phyloP scores from a whole-genome alignment of 1,140 invertebrate genomes.

The Alviniconcha marisindica region DNA sequence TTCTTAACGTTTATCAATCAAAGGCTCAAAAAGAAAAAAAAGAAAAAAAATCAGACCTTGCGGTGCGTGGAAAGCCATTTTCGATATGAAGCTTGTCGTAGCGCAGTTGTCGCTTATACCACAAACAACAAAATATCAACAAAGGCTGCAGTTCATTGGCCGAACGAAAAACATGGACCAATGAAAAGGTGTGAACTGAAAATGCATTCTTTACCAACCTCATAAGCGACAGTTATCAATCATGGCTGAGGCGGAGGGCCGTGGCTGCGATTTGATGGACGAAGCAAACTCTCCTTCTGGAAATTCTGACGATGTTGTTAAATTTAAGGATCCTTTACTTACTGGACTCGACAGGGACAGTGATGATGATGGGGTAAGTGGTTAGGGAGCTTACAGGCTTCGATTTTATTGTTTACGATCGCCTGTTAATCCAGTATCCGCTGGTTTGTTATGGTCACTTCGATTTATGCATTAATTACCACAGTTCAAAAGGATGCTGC shows the following conservation, averaged over 20 bases:
- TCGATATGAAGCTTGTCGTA: constrained; percentile 3
- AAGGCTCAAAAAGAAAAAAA: no score
- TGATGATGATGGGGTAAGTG: constrained; percentile 64
- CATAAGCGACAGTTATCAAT: constrained; percentile 38
- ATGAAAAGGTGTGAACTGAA: constrained; percentile 27
- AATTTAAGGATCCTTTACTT: constrained; percentile 69
- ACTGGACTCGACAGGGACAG: constrained; percentile 65
- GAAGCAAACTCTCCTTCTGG: constrained; percentile 51
- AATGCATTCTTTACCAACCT: neutral
- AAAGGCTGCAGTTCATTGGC: neutral
- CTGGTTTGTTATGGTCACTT: constrained; percentile 17
- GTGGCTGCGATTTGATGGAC: constrained; percentile 45
- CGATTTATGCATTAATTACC: constrained; percentile 31
- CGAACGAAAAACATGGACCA: neutral
- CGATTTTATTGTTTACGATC: neutral
- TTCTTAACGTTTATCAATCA: no score
- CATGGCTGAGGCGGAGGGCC: constrained; percentile 56
- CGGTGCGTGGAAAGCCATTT: constrained; percentile 24
- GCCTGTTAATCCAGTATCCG: no score
- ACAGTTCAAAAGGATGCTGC: no score
- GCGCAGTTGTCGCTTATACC: neutral
- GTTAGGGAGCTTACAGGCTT: neutral
- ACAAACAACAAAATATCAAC: neutral
- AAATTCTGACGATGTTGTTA: constrained; percentile 53
- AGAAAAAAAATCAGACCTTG: constrained; percentile 8